Conservation (phyloP, 2,113 vertebrate species). For the Peromyscus californicus region DNA sequence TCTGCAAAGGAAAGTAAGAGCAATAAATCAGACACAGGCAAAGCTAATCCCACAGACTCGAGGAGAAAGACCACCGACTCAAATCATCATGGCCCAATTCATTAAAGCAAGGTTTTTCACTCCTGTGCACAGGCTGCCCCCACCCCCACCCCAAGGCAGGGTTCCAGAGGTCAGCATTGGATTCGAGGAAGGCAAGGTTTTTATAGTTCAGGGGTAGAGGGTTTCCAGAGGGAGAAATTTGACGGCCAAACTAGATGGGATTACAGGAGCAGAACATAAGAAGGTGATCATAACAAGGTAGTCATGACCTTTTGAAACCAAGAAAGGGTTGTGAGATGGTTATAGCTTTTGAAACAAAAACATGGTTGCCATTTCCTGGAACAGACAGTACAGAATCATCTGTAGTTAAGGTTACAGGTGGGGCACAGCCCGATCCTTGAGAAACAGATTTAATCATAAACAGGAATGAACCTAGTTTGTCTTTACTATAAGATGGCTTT, state of each 20-base stretch:
- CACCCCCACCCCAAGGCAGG: neutral
- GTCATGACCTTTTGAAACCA: neutral
- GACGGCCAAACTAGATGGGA: neutral
- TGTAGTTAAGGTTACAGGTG: neutral
- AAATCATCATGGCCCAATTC: neutral
- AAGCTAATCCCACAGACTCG: neutral
- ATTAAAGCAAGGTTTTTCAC: neutral
- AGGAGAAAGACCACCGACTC: neutral
- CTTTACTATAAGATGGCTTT: neutral
- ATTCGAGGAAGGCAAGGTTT: neutral
- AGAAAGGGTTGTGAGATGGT: neutral
- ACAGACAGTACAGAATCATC: neutral
- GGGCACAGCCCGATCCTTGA: neutral
- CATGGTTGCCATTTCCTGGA: neutral
- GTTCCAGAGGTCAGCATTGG: neutral
- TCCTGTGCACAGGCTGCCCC: neutral
- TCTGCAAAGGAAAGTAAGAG: neutral
- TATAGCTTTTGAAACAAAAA: neutral
- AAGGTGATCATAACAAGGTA: neutral
- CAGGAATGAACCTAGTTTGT: neutral
- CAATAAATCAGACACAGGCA: neutral
- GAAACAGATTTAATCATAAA: neutral
- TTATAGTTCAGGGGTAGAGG: neutral
- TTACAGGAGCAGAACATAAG: neutral
- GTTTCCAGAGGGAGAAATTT: neutral